These are phyloP conservation scores for Blomia tropicalis DNA, from an alignment of 2,888 invertebrate genomes.

Conservation along the genomic window DNA sequence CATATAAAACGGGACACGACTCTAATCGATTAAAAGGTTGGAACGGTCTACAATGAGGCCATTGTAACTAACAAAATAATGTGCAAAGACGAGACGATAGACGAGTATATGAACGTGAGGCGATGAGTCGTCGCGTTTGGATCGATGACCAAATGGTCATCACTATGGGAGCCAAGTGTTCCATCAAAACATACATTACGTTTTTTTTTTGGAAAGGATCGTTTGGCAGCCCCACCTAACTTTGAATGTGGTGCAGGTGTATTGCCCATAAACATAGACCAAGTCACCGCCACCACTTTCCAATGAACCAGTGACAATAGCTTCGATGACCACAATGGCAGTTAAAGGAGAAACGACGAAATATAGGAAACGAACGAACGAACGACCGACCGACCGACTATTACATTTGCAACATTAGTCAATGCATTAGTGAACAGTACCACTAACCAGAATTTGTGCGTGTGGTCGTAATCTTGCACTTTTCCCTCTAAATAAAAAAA, in stretches of 20 bases:
- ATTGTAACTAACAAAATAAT: neutral
- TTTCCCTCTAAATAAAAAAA: too few relatives aligned
- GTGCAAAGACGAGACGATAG: neutral
- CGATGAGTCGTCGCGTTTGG: neutral
- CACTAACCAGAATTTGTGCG: neutral
- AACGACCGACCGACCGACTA: neutral
- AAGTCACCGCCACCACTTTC: too few relatives aligned
- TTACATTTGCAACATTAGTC: conserved; percentile 1
- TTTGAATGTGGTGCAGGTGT: conserved; percentile 7
- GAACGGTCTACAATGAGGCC: neutral
- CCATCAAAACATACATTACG: neutral
- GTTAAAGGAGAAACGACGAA: neutral
- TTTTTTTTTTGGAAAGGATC: neutral
- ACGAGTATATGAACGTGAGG: neutral
- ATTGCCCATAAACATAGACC: neutral
- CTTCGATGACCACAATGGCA: neutral
- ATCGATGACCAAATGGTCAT: conserved; percentile 15
- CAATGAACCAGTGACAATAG: conserved; percentile 6
- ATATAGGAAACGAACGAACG: neutral
- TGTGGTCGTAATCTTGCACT: neutral
- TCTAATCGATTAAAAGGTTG: neutral
- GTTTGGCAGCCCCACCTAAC: conserved; percentile 11
- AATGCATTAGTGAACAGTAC: neutral
- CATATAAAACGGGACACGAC: neutral
- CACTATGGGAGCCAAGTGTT: conserved; percentile 3